Percentiles rank a stretch among this genome's conserved stretches.
Evolutionary conservation across 2,113 vertebrate species (phyloP).

Genomic region (Percina caprodes): DNA sequence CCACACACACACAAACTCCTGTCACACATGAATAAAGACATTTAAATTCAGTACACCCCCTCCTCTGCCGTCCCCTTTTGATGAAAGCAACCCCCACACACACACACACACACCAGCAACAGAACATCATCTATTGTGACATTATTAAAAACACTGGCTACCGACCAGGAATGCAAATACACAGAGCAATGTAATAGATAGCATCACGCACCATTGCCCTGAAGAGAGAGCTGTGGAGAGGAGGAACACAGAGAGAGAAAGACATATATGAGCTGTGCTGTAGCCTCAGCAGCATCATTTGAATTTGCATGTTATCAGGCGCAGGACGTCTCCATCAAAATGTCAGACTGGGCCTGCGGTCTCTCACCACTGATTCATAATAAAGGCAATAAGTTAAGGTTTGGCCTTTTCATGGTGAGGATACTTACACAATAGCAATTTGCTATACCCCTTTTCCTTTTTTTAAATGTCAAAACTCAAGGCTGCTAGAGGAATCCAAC

Average conservation of each 20-base stretch:
- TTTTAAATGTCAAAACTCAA: slow-evolving; percentile 64
- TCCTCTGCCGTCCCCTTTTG: slow-evolving; percentile 10
- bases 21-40: slow-evolving; percentile 33
- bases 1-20: not conserved
- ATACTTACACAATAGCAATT: slow-evolving; percentile 46
- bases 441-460: slow-evolving; percentile 29
- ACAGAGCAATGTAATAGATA: slow-evolving; percentile 77
- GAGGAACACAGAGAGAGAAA: slow-evolving; percentile 15
- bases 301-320: slow-evolving; percentile 81
- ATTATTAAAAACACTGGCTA: slow-evolving; percentile 73
- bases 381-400: slow-evolving; percentile 67
- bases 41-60: slow-evolving; percentile 30
- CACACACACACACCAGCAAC: slow-evolving; percentile 21
- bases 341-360: slow-evolving; percentile 70
- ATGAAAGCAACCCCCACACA: slow-evolving; percentile 24
- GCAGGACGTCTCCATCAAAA: slow-evolving; percentile 78
- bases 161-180: slow-evolving; percentile 73
- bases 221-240: slow-evolving; percentile 55
- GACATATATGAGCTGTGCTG: slow-evolving; percentile 52
- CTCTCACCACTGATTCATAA: slow-evolving; percentile 63
- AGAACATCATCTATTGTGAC: slow-evolving; percentile 74
- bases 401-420: slow-evolving; percentile 50
- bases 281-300: slow-evolving; percentile 56
- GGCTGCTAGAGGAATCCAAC: slow-evolving; percentile 4
- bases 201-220: slow-evolving; percentile 69